Evolutionary conservation across 2,113 vertebrate species (phyloP), one percentile per base, ranked within the genome.

Genomic region (Anguilla rostrata): DNA sequence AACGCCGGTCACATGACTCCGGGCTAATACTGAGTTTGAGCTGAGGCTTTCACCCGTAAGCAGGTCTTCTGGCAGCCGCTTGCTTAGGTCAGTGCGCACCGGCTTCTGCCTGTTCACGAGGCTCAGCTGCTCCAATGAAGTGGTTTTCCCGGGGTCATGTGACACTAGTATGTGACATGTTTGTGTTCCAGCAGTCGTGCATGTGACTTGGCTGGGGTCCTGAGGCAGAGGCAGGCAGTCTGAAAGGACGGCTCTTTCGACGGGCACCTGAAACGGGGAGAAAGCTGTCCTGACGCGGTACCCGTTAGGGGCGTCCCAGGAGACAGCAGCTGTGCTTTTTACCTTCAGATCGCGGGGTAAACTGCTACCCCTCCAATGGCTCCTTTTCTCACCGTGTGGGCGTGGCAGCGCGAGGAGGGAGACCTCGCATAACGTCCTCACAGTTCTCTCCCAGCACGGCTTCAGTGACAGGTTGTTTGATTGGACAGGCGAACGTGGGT

Each of bases 41-140:
- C 26, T 66, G 0, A 85, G 87, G 83, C 18, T 34, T 43, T 83
- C 15, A 49, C 88, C 57, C 81, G 6, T n/a, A 82, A 40, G 53
- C 81, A 39, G 87, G 85, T 78, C 88, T 75, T 82, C 88, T 87
- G 56, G 41, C n/a, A 86, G 81, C 83, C 83, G 87, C 71, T 88
- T 86, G 78, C 53, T 80, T 85, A 87, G 88, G 87, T 90, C 85
- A 83, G 84, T 88, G 49, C 75, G 78, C 40, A 29, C 9, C 20
- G 80, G 56, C n/a, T 63, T 40, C 40, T 85, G 18, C 39, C 18
- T 20, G 78, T 71, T 85, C 39, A 84, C 83, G 79, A 81, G 41
- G 78, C 29, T 39, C 66, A 83, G 71, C 86, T 84, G 26, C 34
- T 89, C 56, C 5, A 80, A 86, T 81, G 43, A 15, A 82, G 80